Evolutionary conservation across 2,888 invertebrate genomes (phyloP).

Genomic region (Brachyptera risi): DNA sequence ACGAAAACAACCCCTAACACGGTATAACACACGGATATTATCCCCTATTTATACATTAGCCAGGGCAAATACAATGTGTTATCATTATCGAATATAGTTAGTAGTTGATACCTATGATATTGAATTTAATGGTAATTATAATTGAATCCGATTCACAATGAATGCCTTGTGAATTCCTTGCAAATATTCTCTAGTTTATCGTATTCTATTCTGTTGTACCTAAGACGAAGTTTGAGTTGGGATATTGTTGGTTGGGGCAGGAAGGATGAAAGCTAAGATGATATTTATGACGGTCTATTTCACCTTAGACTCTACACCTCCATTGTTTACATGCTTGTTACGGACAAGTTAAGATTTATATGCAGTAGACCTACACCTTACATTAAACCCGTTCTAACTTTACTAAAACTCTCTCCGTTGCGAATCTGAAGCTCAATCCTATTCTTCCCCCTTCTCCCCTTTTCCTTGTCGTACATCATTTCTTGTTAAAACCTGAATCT

Average conservation of each 20-base stretch:
- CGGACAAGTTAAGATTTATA: constrained; percentile 41
- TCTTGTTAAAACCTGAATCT: constrained; percentile 24
- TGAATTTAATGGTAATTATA: constrained; percentile 1
- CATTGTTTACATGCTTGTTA: constrained; percentile 47
- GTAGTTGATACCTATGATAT: not conserved
- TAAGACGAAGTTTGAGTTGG: constrained; percentile 15
- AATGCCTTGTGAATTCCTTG: constrained; percentile 13
- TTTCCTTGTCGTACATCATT: constrained; percentile 25
- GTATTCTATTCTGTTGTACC: constrained; percentile 7
- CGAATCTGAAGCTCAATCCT: not conserved
- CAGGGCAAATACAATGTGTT: too few relatives aligned
- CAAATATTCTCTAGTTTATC: constrained; percentile 6
- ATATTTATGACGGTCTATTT: constrained; percentile 47
- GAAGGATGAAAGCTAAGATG: constrained; percentile 36
- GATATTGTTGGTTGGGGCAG: constrained; percentile 5
- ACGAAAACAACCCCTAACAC: not conserved
- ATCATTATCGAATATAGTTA: not conserved
- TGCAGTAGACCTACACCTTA: constrained; percentile 21
- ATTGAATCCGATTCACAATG: constrained; percentile 7
- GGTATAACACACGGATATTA: too few relatives aligned
- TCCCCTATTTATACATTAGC: not conserved
- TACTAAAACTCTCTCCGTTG: constrained; percentile 11
- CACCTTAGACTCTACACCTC: constrained; percentile 45
- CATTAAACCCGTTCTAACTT: constrained; percentile 17
- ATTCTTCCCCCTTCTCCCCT: not conserved